Evolutionary conservation across 2,888 invertebrate species (phyloP).

Genomic region (Exocentrus adspersus): DNA sequence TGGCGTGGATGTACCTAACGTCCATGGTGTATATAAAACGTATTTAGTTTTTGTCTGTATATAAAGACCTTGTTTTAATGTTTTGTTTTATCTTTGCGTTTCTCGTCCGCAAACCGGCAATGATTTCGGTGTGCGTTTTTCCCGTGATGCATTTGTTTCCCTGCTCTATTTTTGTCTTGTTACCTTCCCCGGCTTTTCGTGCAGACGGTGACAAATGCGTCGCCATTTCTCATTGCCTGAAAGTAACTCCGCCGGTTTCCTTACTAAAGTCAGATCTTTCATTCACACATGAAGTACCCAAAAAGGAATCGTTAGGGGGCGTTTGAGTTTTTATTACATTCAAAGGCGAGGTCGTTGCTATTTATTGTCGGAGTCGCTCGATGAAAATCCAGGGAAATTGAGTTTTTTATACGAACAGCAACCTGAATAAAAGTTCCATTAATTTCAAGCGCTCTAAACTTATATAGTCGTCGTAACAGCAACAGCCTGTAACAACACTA

Average conservation of each 20-base stretch:
- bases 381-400: conserved; percentile 15
- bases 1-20: conserved; percentile 2
- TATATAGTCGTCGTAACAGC: conserved; percentile 4
- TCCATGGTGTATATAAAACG: conserved; percentile 23
- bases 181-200: conserved; percentile 36
- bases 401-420: not conserved
- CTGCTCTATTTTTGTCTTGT: conserved; percentile 36
- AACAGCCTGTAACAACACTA: not conserved
- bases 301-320: conserved; percentile 33
- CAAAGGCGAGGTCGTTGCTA: conserved; percentile 8
- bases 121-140: conserved; percentile 36
- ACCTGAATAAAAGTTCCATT: conserved; percentile 12
- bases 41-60: conserved; percentile 26
- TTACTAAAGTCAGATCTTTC: conserved; percentile 45
- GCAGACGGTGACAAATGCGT: conserved; percentile 46
- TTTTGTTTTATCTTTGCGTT: conserved; percentile 38
- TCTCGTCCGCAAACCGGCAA: conserved; percentile 39
- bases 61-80: conserved; percentile 30
- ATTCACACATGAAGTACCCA: conserved; percentile 45
- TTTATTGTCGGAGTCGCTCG: conserved; percentile 6
- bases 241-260: conserved; percentile 42
- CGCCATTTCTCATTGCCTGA: conserved; percentile 43
- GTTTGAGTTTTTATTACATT: conserved; percentile 20
- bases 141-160: conserved; percentile 37
- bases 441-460: conserved; percentile 6